Evolutionary conservation across 2,113 vertebrate species (phyloP).

Genomic region (Pseudopodoces humilis): DNA sequence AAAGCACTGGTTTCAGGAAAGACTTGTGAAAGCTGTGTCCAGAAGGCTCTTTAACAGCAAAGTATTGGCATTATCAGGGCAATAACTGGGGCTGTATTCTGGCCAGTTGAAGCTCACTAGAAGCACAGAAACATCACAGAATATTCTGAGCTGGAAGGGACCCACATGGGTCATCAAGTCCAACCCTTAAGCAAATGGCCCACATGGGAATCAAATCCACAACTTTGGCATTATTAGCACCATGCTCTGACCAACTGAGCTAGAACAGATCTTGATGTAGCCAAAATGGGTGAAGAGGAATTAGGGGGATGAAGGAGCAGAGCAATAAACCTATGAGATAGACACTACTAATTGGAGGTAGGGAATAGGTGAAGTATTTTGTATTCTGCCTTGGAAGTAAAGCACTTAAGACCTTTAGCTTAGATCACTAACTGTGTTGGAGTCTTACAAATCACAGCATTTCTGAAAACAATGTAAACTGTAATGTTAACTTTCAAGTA

Average conservation of each 20-base stretch:
- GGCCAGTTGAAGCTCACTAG: background rate
- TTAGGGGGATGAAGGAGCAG: background rate
- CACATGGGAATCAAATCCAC: background rate
- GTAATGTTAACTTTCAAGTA: background rate
- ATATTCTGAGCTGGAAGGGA: background rate
- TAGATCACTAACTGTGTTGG: background rate
- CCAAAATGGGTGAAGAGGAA: background rate
- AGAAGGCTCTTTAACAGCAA: background rate
- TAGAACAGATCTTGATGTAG: background rate
- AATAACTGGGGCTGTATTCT: background rate
- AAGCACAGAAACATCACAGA: background rate
- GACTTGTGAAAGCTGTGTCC: background rate
- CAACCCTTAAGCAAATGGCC: background rate
- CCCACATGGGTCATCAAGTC: background rate
- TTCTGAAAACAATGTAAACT: background rate
- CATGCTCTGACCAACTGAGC: background rate
- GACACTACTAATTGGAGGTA: background rate
- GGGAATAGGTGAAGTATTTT: background rate
- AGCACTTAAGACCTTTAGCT: background rate
- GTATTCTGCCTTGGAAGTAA: background rate
- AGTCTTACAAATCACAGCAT: background rate
- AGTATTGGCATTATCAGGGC: background rate
- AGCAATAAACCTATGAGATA: background rate
- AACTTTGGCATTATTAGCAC: background rate
- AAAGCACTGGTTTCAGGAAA: background rate